These are phyloP conservation scores for Salmo trutta DNA, from an alignment of 2,797 vertebrate species.

Conservation along the genomic window DNA sequence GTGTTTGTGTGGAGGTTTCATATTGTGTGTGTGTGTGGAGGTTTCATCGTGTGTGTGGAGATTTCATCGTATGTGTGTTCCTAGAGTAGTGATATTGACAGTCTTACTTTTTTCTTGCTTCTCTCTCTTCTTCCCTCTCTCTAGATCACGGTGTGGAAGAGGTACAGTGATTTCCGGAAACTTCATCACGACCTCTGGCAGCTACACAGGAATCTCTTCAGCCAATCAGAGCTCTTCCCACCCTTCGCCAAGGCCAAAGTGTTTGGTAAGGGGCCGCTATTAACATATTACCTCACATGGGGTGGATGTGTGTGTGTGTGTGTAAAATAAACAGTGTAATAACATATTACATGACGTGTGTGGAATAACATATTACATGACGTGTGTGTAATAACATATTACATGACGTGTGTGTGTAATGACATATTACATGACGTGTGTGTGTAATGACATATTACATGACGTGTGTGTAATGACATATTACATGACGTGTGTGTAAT, in stretches of 20 bases:
- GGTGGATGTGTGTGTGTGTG: neutral
- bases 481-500: neutral
- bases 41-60: neutral
- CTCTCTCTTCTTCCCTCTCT: slow-evolving; percentile 37
- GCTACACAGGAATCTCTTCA: slow-evolving; percentile 90
- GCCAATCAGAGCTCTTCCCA: slow-evolving; percentile 93
- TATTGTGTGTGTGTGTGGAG: neutral
- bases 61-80: neutral
- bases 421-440: neutral
- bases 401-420: slow-evolving; percentile 6
- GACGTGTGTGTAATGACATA: neutral
- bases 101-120: neutral
- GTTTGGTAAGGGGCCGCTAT: slow-evolving; percentile 84
- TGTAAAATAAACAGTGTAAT: neutral
- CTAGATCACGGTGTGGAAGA: slow-evolving; percentile 97
- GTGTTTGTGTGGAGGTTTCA: neutral
- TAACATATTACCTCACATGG: neutral
- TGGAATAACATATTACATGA: neutral
- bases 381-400: neutral
- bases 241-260: slow-evolving; percentile 97
- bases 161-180: slow-evolving; percentile 98
- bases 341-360: neutral
- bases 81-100: too few species aligned
- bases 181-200: slow-evolving; percentile 95
- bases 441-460: neutral